Evolutionary conservation across 2,797 vertebrate genomes (phyloP).

Genomic region (Mormyrops boulengeri): DNA sequence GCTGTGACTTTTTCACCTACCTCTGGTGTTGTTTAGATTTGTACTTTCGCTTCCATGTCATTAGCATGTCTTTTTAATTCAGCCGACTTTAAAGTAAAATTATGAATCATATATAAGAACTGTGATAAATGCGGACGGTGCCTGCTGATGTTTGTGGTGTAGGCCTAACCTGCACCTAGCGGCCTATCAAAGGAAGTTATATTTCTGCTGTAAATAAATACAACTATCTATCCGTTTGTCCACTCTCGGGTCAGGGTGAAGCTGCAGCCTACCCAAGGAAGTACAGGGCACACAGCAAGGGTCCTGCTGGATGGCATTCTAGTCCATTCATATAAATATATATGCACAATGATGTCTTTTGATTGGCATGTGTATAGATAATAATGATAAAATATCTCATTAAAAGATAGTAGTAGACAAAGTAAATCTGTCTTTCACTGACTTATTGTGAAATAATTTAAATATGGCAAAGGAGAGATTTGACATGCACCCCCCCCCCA

Average conservation of each 20-base stretch:
- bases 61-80: not conserved
- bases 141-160: not conserved
- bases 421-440: not conserved
- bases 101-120: not conserved
- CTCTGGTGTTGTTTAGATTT: not conserved
- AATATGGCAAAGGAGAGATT: not conserved
- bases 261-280: not conserved
- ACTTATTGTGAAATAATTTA: not conserved
- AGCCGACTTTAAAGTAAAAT: not conserved
- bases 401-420: not conserved
- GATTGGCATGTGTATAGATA: not conserved
- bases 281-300: not conserved
- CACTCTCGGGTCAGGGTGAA: not conserved
- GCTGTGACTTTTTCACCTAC: not conserved
- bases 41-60: not conserved
- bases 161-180: not conserved
- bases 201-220: not conserved
- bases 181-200: not conserved
- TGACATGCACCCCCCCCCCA: not conserved
- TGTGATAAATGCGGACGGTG: not conserved
- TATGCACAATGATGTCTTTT: not conserved
- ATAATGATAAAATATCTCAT: not conserved
- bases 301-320: not conserved
- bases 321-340: not conserved
- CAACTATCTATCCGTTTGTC: not conserved